These are phyloP conservation scores for Spicauda simplicius DNA, from an alignment of 2,888 invertebrate genomes.

Conservation along the genomic window DNA sequence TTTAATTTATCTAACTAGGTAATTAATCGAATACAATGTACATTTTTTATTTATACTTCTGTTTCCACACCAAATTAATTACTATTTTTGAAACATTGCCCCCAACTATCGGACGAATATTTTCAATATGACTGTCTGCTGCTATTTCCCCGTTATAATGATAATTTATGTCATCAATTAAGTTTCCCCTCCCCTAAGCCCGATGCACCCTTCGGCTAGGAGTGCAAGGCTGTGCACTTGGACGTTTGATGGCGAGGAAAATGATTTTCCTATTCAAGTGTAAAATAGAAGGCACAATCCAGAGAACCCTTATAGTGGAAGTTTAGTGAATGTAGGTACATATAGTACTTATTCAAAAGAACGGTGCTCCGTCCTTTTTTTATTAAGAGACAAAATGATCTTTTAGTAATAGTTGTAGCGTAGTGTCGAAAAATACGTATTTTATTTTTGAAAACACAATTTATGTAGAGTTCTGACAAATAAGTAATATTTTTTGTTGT, in stretches of 20 bases:
- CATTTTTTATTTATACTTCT: not conserved
- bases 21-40: too few relatives aligned
- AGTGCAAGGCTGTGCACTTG: constrained; percentile 42
- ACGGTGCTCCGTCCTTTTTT: too few relatives aligned
- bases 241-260: not conserved
- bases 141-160: constrained; percentile 45
- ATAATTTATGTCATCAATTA: constrained; percentile 59
- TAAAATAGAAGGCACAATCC: not conserved
- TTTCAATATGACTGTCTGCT: constrained; percentile 21
- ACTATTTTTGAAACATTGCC: not conserved
- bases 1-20: too few relatives aligned
- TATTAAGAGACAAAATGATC: too few relatives aligned
- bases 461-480: too few relatives aligned
- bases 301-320: not conserved
- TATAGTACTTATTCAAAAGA: too few relatives aligned
- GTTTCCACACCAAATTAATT: not conserved
- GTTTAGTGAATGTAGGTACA: too few relatives aligned
- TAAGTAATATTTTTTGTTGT: too few relatives aligned
- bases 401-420: too few relatives aligned
- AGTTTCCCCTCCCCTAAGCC: constrained; percentile 13
- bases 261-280: not conserved
- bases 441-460: too few relatives aligned
- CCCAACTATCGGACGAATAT: not conserved
- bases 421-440: too few relatives aligned
- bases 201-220: constrained; percentile 21